A percentile compares a stretch with the other conserved stretches of the same genome.
Evolutionary conservation across 92 coral and sea anemone species (phyloP).

Genomic region (Chrysogorgia sp.): DNA sequence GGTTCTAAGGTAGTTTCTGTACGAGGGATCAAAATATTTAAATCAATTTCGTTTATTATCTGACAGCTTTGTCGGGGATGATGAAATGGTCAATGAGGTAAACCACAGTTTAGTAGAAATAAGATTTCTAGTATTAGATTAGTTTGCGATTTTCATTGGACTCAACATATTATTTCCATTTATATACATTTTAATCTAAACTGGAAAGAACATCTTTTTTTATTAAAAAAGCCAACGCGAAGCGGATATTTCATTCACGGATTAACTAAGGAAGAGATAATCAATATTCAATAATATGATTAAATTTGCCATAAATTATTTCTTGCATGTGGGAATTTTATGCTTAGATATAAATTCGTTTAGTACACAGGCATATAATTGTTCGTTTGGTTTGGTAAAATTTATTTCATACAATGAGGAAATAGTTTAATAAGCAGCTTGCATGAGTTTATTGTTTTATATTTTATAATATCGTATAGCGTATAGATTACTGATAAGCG

Average conservation of each 20-base stretch:
- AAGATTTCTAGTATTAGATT: not conserved
- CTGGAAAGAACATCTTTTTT: not conserved
- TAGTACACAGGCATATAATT: not conserved
- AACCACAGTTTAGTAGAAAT: not conserved
- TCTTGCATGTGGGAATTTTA: slow-evolving; percentile 5
- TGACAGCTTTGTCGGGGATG: slow-evolving; percentile 16
- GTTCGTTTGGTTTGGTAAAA: slow-evolving; percentile 4
- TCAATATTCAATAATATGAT: slow-evolving; percentile 17
- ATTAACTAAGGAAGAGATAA: slow-evolving; percentile 8
- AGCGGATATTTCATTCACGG: slow-evolving; percentile 12
- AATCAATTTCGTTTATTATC: slow-evolving; percentile 23
- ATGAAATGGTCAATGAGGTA: slow-evolving; percentile 24
- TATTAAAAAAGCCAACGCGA: not conserved
- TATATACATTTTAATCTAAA: not conserved
- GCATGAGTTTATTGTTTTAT: not conserved
- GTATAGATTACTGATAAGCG: too few species aligned
- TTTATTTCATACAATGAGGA: not conserved
- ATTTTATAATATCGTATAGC: not conserved
- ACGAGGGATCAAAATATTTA: slow-evolving; percentile 6
- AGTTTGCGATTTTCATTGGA: not conserved
- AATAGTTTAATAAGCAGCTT: not conserved
- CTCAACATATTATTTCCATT: not conserved
- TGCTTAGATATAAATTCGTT: not conserved
- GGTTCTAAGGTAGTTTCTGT: not conserved
- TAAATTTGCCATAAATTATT: not conserved